Evolutionary conservation across 1,140 invertebrate species (phyloP), one percentile per base, ranked within the genome.

Genomic region (Microplitis mediator): DNA sequence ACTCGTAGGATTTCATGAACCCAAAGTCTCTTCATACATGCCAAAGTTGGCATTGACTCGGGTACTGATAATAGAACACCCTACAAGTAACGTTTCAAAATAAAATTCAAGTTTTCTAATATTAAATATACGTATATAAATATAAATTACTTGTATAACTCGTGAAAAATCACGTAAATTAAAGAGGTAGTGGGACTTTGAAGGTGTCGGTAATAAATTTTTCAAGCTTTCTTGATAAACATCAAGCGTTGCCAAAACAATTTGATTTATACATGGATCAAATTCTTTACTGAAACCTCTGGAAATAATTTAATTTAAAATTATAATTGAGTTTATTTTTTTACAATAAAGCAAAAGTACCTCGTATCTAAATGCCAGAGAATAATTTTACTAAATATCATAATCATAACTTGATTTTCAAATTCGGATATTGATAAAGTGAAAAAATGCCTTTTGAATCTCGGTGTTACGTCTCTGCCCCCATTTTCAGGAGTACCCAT

Each of bases 271-370:
- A 77, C 94, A 95, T 0, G 95, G 93, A 89, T 97, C 95, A 86
- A 98, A 98, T 72, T 98, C 96, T 86, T 97, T 97, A 54, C 94
- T 94, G 88, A 99, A 99, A 52, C 96, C 96, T 85, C 95, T 92
- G 80, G 14, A 82, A 23, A 85, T 72, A 66, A 11, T 45, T 45
- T 68, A 14, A 72, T 74, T 31, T 58, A 71, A 8, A 34, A 5
- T 13, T 50, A 65, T 11, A 52, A 68, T 69, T 52, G 51, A 61
- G 9, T 45, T 60, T 4, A 32, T 4, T 8, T 60, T 67, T 45
- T n/a, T 60, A 60, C 23, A 23, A 23, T 23, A 23, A 23, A 23
- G 2, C 2, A 36, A 4, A 60, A 35, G 23, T 51, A 80, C 84
- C 83, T 92, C 1, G 94, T 94, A 81, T 96, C 95, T 69, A 98